These are phyloP conservation scores for Sympetrum striolatum DNA, from an alignment of 2,888 invertebrate species.

Conservation along the genomic window DNA sequence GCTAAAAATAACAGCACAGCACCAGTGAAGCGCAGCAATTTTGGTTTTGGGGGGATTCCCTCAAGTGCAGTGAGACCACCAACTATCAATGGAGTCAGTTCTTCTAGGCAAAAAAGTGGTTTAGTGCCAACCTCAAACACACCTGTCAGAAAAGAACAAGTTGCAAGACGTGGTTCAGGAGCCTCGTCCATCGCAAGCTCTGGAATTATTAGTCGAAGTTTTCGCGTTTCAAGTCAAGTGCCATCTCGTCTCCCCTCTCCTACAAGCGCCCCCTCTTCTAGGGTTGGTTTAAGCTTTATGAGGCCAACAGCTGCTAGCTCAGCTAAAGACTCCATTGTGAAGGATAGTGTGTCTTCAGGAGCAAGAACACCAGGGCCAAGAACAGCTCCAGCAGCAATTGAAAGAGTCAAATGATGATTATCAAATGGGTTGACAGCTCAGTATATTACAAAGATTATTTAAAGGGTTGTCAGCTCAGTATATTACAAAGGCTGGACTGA, in stretches of 20 bases:
- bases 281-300: constrained; percentile 76
- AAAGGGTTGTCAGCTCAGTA: background rate
- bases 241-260: constrained; percentile 49
- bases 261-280: constrained; percentile 54
- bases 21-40: background rate
- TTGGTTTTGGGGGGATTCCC: constrained; percentile 20
- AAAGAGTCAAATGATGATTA: constrained; percentile 14
- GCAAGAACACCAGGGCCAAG: constrained; percentile 14
- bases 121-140: background rate
- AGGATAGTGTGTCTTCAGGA: constrained; percentile 10
- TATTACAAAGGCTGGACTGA: background rate
- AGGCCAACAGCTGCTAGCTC: constrained; percentile 85
- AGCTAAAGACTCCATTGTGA: constrained; percentile 66
- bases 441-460: background rate
- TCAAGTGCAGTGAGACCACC: background rate
- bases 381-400: constrained; percentile 15
- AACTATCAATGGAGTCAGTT: background rate
- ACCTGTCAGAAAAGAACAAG: background rate
- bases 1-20: constrained; percentile 5
- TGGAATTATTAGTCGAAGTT: constrained; percentile 61
- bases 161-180: constrained; percentile 45
- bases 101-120: constrained; percentile 6
- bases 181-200: constrained; percentile 60
- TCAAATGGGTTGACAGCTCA: background rate
- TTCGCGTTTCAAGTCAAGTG: constrained; percentile 56